Evolutionary conservation across 2,888 invertebrate species (phyloP), one percentile per base, ranked within the genome.

Genomic region (Drosophila engyochracea): DNA sequence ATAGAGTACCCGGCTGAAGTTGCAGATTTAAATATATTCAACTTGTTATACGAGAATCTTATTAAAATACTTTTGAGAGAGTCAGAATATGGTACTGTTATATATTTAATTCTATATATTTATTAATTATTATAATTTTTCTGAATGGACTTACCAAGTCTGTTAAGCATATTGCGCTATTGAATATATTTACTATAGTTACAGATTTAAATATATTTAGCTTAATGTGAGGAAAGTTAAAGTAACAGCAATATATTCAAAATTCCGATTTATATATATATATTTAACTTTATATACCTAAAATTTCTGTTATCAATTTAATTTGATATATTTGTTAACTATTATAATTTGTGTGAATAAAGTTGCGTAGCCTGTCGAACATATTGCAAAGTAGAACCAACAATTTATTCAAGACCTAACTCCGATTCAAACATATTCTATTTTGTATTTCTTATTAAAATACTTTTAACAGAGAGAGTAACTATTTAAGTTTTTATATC

Each of bases 351-450:
- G 64, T 78, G 67, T 61, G 53, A 69, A 74, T 66, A 39, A 35
- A 58, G 62, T 31, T 57, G 57, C 35, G 54, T 62, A 70, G 54
- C n/a, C 58, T 62, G 52, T 59, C 25, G 60, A 54, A 54, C 74
- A 62, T 70, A 77, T 69, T 82, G 80, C 83, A 70, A 33, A 33
- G 2, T 10, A 6, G 22, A 33, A 19, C 9, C 9, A 25, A 51
- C 12, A 22, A 12, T 6, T 22, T 31, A 19, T 19, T 44, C 31
- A 33, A 7, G 3, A 25, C 2, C 3, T 14, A 19, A 14, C 4
- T 41, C 1, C 7, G 12, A 14, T 14, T 44, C 14, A 14, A 22
- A 7, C 14, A 14, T 3, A 14, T 44, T 14, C 22, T 0, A 44
- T 1, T 44, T 22, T 22, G 19, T 4, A n/a, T 41, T 10, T n/a